These are phyloP conservation scores for Halictus ligatus DNA, from an alignment of 2,888 invertebrate species.

Conservation along the genomic window DNA sequence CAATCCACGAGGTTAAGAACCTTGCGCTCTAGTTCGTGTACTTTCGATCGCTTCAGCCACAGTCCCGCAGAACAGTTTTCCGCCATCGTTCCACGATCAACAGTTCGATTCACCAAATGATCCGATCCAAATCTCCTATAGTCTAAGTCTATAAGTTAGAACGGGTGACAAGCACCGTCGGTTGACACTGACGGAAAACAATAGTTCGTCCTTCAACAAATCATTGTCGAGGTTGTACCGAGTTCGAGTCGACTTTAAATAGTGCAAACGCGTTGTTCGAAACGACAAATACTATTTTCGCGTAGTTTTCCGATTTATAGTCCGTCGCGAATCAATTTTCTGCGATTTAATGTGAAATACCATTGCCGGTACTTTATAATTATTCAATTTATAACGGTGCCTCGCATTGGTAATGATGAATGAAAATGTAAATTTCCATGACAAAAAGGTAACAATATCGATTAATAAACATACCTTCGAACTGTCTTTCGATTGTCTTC, in stretches of 20 bases:
- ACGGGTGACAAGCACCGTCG: background rate
- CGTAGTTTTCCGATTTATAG: background rate
- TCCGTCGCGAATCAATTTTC: background rate
- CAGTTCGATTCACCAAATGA: constrained; percentile 11
- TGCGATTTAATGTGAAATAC: background rate
- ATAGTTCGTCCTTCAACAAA: constrained; percentile 17
- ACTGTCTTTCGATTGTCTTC: constrained; percentile 58
- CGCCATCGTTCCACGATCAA: constrained; percentile 29
- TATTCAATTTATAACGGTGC: too few relatives aligned
- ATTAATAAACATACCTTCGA: constrained; percentile 31
- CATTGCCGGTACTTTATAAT: too few relatives aligned
- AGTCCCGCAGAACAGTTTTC: constrained; percentile 42
- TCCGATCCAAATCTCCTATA: background rate
- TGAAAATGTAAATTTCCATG: too few relatives aligned
- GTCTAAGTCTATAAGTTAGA: background rate
- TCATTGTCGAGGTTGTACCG: constrained; percentile 14
- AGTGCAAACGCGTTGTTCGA: background rate
- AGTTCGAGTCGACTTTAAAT: background rate
- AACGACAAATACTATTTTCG: background rate
- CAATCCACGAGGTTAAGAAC: constrained; percentile 79
- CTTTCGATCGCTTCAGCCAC: constrained; percentile 48
- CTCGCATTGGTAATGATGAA: too few relatives aligned
- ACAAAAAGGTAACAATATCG: background rate
- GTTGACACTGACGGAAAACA: background rate
- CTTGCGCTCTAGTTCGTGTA: constrained; percentile 78